Evolutionary conservation across 2,797 vertebrate species (phyloP).

Genomic region (Catharus ustulatus): DNA sequence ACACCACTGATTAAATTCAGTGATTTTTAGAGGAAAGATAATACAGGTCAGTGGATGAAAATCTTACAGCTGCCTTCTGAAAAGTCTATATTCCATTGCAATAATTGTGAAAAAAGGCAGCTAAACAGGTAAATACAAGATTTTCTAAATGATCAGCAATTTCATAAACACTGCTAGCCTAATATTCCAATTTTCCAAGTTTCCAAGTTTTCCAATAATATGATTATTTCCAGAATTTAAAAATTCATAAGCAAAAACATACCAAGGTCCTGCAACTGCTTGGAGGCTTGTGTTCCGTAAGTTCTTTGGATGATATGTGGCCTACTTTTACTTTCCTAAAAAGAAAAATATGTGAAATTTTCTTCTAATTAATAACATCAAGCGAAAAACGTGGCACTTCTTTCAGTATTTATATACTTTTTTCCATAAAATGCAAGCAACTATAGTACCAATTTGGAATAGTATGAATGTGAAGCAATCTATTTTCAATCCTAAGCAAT

Average conservation of each 20-base stretch:
- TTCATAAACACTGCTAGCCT: neutral
- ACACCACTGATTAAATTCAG: neutral
- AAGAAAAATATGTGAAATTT: slow-evolving; percentile 9
- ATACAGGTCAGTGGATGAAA: neutral
- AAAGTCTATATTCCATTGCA: neutral
- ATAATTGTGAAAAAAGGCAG: neutral
- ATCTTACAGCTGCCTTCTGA: neutral
- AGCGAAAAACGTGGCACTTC: neutral
- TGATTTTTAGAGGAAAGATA: neutral
- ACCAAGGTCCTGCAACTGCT: slow-evolving; percentile 74
- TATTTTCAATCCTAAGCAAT: neutral
- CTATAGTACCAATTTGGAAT: neutral
- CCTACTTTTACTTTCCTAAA: slow-evolving; percentile 86
- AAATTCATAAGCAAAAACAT: slow-evolving; percentile 45
- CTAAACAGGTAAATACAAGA: neutral
- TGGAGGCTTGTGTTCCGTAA: slow-evolving; percentile 70
- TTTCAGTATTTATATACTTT: neutral
- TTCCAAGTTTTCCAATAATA: neutral
- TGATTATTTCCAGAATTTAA: neutral
- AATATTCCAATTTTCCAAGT: neutral
- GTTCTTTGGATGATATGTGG: slow-evolving; percentile 86
- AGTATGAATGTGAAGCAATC: neutral
- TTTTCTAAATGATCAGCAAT: neutral
- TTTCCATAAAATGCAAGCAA: neutral
- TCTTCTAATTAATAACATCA: neutral